These are phyloP conservation scores for Serrognathus titanus DNA, from an alignment of 2,888 invertebrate genomes.

Conservation along the genomic window DNA sequence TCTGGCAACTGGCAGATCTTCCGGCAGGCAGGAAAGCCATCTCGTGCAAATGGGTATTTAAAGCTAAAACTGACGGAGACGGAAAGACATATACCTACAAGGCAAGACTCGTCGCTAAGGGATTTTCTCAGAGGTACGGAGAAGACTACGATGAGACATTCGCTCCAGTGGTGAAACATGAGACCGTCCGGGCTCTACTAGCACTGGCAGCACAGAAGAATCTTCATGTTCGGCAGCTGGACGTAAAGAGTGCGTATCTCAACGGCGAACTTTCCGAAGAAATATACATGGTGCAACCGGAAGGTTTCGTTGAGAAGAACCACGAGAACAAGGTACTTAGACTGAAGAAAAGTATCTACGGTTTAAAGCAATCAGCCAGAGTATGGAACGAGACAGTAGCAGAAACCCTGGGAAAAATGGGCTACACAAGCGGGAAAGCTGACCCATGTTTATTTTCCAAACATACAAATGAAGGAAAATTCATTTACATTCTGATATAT, in stretches of 20 bases:
- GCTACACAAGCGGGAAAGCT: not conserved
- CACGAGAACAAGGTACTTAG: not conserved
- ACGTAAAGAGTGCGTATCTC: slow-evolving; percentile 22
- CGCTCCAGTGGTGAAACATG: slow-evolving; percentile 31
- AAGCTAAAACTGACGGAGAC: slow-evolving; percentile 23
- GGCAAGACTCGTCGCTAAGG: slow-evolving; percentile 29
- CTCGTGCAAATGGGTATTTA: slow-evolving; percentile 28
- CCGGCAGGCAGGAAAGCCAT: slow-evolving; percentile 23
- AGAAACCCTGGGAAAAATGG: not conserved
- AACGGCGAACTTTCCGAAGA: not conserved
- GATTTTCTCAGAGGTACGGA: slow-evolving; percentile 30
- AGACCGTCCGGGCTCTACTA: slow-evolving; percentile 26
- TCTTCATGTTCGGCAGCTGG: slow-evolving; percentile 18
- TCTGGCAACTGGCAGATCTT: slow-evolving; percentile 28
- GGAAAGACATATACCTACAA: slow-evolving; percentile 19
- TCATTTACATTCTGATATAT: not conserved
- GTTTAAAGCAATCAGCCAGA: slow-evolving; percentile 14
- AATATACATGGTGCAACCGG: slow-evolving; percentile 5
- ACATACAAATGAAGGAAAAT: not conserved
- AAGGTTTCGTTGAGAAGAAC: slow-evolving; percentile 4
- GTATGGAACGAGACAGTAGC: slow-evolving; percentile 1
- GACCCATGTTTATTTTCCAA: not conserved
- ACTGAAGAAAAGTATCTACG: slow-evolving; percentile 5
- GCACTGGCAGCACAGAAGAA: slow-evolving; percentile 26
- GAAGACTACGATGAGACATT: slow-evolving; percentile 33